phyloP scores from a whole-genome alignment of 1,140 invertebrate genomes.

The Eueides isabella region DNA sequence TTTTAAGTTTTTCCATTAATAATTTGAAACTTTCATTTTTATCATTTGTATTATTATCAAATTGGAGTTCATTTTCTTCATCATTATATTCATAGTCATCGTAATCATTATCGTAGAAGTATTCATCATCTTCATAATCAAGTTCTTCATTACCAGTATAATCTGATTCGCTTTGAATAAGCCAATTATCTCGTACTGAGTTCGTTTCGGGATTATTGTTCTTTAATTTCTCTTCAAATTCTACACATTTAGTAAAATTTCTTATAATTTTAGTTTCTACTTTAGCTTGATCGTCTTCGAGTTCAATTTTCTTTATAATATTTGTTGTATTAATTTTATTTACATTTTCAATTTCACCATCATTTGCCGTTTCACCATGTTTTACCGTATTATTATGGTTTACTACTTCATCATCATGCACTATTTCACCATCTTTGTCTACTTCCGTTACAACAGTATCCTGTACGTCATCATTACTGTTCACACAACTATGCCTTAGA shows the following conservation, averaged over 20 bases:
- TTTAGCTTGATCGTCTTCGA: neutral
- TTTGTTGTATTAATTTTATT: neutral
- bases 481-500: constrained; percentile 17
- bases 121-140: constrained; percentile 18
- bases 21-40: constrained; percentile 32
- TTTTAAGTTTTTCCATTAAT: constrained; percentile 43
- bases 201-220: constrained; percentile 17
- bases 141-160: constrained; percentile 30
- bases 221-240: constrained; percentile 57
- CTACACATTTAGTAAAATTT: constrained; percentile 52
- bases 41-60: constrained; percentile 20
- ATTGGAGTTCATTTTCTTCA: constrained; percentile 23
- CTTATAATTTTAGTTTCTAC: constrained; percentile 55
- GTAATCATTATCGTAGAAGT: constrained; percentile 39
- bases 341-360: neutral
- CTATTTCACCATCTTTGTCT: neutral
- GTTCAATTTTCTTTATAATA: neutral
- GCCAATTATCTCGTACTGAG: neutral
- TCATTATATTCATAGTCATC: constrained; percentile 29
- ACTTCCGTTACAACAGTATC: neutral
- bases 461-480: constrained; percentile 1
- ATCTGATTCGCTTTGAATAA: constrained; percentile 19
- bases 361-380: neutral
- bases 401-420: too few relatives aligned
- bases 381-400: neutral